Base-by-base conservation (phyloP, 2,113 vertebrate genomes). In the Brachirus orientalis region DNA sequence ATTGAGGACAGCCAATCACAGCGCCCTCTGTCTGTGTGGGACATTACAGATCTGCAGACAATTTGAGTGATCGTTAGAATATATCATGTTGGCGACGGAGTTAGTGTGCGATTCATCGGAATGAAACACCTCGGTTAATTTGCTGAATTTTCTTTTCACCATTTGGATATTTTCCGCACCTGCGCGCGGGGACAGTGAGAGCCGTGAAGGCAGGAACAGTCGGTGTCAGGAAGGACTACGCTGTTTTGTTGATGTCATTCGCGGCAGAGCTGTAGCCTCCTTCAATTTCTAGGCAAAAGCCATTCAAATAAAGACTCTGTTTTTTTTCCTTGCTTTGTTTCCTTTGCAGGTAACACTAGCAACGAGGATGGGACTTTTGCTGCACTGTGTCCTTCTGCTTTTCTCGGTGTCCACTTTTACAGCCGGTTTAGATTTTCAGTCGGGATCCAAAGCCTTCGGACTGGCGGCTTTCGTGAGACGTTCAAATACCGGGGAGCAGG, bases 211-310 rank as follows among this genome's bases (percentile, higher is more conserved):
- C 59, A 16, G 63, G 58, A 75, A 63, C 59, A 72, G 83, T 83
- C 73, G 75, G 78, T 91, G 88, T 89, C 86, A 86, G 77, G 51
- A 28, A 72, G 70, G 82, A 79, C 81, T 63, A 73, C 40, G 14
- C 72, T 85, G 76, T 90, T 76, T 75, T 89, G 82, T 91, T 90
- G 84, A 88, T 89, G 85, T 87, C 86, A 89, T 90, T 86, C 66
- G 76, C 77, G 64, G 77, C 60, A 54, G 79, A 76, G 84, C 75
- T 61, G 75, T 72, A 86, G 82, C 88, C 80, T 85, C 83, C 80
- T 78, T 86, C 80, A 88, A 10, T 85, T 88, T 67, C 41, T 57
- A 60, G 37, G 14, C 60, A 51, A 74, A 53, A 70, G 70, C 52
- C 37, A 58, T 37, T 72, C 79, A 78, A 86, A 86, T 81, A 84